Conservation (phyloP, 2,888 invertebrate species). For the Panzeria rudis region DNA sequence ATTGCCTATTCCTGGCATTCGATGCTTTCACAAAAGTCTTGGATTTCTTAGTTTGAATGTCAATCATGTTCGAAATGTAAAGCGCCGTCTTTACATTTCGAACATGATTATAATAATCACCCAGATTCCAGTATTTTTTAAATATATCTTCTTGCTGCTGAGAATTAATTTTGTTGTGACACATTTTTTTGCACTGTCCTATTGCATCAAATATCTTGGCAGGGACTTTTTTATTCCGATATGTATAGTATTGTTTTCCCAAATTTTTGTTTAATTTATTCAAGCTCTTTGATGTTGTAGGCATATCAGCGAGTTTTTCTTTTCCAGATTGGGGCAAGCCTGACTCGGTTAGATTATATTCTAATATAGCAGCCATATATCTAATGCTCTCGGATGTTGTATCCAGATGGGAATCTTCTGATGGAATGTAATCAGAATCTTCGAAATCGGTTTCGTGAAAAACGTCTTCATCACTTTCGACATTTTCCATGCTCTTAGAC, state of each 20-base stretch:
- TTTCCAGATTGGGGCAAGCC: conserved; percentile 31
- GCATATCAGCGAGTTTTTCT: conserved; percentile 24
- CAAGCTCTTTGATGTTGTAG: conserved; percentile 29
- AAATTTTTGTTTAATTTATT: conserved; percentile 46
- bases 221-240: conserved; percentile 36
- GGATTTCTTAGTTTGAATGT: conserved; percentile 30
- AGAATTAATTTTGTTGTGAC: conserved; percentile 42
- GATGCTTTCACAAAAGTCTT: too few relatives aligned
- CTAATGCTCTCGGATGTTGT: conserved; percentile 35
- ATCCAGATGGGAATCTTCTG: conserved; percentile 31
- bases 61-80: conserved; percentile 31
- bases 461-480: conserved; percentile 37
- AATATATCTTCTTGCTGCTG: conserved; percentile 41
- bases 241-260: conserved; percentile 35
- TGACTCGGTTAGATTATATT: conserved; percentile 24
- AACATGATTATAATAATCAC: conserved; percentile 45
- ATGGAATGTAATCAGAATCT: conserved; percentile 33
- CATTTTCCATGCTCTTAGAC: conserved; percentile 20
- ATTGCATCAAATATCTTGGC: conserved; percentile 21
- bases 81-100: too few relatives aligned
- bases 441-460: conserved; percentile 37
- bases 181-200: conserved; percentile 34
- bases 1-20: too few relatives aligned
- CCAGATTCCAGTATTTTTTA: conserved; percentile 50
- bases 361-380: too few relatives aligned